phyloP scores from a whole-genome alignment of 2,888 invertebrate genomes.

The Troilus luridus region DNA sequence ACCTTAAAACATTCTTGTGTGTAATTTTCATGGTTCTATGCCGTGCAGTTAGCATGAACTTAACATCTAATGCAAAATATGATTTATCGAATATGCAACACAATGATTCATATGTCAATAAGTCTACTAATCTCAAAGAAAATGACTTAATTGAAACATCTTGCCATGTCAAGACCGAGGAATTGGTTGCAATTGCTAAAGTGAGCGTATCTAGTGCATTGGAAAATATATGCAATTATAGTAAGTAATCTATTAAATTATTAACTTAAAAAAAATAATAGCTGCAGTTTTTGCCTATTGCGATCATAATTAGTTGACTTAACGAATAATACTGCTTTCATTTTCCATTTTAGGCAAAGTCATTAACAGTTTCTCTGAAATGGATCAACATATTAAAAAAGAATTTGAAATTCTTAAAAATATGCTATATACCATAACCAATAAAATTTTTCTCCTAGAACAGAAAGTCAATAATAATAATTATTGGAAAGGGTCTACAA shows the following conservation, averaged over 20 bases:
- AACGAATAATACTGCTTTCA: neutral
- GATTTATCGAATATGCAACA: neutral
- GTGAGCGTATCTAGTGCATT: constrained; percentile 56
- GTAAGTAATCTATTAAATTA: constrained; percentile 42
- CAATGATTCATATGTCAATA: constrained; percentile 43
- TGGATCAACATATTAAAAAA: constrained; percentile 48
- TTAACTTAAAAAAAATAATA: neutral
- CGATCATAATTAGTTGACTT: neutral
- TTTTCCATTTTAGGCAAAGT: constrained; percentile 49
- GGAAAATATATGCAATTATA: constrained; percentile 58
- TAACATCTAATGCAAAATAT: constrained; percentile 43
- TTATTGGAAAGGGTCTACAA: neutral
- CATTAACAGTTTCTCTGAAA: constrained; percentile 17
- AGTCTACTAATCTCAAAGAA: constrained; percentile 45
- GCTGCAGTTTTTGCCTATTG: neutral
- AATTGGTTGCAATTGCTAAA: constrained; percentile 62
- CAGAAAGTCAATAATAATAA: constrained; percentile 44
- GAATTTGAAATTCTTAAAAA: constrained; percentile 46
- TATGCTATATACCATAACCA: constrained; percentile 26
- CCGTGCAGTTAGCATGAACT: constrained; percentile 18
- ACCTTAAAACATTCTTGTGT: neutral
- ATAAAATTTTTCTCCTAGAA: constrained; percentile 48
- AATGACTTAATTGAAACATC: constrained; percentile 60
- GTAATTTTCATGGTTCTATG: neutral
- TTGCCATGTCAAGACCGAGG: constrained; percentile 63